Percentiles rank a stretch among this genome's conserved stretches.
These are phyloP conservation scores for Aspidoscelis tigris DNA, from an alignment of 2,113 vertebrate genomes.

Conservation along the genomic window DNA sequence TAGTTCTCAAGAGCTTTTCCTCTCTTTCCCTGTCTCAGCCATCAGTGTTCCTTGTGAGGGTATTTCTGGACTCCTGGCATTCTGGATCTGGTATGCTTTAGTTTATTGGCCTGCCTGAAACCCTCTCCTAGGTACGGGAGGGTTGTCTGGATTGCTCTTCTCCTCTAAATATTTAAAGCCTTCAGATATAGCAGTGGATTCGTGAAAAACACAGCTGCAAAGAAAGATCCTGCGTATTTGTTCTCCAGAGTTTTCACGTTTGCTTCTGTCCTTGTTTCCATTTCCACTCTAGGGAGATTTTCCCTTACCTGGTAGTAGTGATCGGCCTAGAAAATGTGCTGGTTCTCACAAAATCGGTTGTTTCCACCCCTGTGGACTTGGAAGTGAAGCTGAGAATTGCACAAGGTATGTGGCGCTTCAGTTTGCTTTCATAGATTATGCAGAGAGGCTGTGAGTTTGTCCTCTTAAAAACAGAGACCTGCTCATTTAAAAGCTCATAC, in stretches of 20 bases:
- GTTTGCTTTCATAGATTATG: neutral
- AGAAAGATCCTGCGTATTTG: neutral
- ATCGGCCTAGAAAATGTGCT: slow-evolving; percentile 96
- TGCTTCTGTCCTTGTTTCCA: neutral
- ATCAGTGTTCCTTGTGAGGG: too few relatives aligned
- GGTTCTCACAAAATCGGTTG: slow-evolving; percentile 97
- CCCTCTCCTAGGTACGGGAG: neutral
- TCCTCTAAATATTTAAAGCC: too few relatives aligned
- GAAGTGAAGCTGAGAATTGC: slow-evolving; percentile 97
- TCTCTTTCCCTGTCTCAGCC: too few relatives aligned
- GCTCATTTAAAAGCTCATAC: neutral
- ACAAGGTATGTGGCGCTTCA: slow-evolving; percentile 79
- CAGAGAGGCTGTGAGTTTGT: neutral
- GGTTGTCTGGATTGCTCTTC: neutral
- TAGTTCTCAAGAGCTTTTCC: too few relatives aligned
- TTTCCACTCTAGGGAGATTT: slow-evolving; percentile 87
- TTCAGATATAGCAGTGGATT: too few relatives aligned
- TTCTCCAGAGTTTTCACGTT: neutral
- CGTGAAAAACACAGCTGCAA: too few relatives aligned
- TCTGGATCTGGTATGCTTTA: too few relatives aligned
- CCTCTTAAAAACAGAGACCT: neutral
- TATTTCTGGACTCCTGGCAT: too few relatives aligned
- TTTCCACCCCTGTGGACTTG: slow-evolving; percentile 95
- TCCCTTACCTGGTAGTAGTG: slow-evolving; percentile 96
- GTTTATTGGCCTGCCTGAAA: neutral